Evolutionary conservation across 1,140 invertebrate genomes (phyloP), one percentile per base, ranked within the genome.

Genomic region (Matsumurasca onukii): DNA sequence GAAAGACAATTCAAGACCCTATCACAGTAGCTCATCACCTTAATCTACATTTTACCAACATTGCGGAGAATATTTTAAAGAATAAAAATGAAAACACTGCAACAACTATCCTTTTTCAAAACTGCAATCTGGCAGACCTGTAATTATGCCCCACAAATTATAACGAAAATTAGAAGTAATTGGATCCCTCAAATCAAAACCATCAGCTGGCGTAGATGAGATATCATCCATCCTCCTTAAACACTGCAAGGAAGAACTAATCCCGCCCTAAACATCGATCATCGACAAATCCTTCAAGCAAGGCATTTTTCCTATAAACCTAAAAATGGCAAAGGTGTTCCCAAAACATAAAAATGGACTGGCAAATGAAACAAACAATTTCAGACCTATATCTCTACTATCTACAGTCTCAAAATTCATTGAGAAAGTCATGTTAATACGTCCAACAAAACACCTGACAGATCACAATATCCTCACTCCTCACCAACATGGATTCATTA

Each of bases 261-360:
- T 9, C 17, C 17, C 34, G 5, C 34, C 34, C 34, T 39, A 9
- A 39, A 39, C 17, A 17, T 5, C 5, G 5, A 39, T 9, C 34
- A 39, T 17, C 5, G 17, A 39, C 5, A 39, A 39, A 17, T 39
- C 34, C 17, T 17, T 39, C 17, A 9, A 5, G 17, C 34, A 39
- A 39, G 34, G 34, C 5, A 39, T 39, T 9, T 39, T 39, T 39
- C 34, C 34, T 9, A 39, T 9, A 9, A 17, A 17, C 5, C 34
- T 39, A 5, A 39, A 39, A 39, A 39, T 17, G n/a, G n/a, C 34
- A 5, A 39, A 39, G 17, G 34, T 39, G 5, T 39, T 9, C 17
- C 17, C 34, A 9, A 5, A 39, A 66, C 34, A 49, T 39, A 72
- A 68, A 51, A 69, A 34, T 51, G 13, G 49, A 49, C 63, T 48